Evolutionary conservation across 2,113 vertebrate genomes (phyloP), one percentile per base, ranked within the genome.

Genomic region (Otocyon megalotis): DNA sequence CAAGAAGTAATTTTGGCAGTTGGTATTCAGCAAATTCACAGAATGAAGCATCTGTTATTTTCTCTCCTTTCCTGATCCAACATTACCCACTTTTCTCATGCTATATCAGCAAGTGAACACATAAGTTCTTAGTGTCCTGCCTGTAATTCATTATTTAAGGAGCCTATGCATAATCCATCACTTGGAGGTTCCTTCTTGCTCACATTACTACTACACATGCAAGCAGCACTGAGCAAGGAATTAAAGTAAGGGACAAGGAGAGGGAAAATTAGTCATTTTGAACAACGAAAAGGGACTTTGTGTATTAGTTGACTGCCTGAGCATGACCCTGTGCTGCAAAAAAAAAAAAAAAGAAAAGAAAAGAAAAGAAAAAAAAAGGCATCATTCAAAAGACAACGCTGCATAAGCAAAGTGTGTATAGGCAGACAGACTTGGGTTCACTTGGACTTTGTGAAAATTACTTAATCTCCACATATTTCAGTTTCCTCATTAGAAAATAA

Each of bases 101-200:
- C 88, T 88, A 85, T 88, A 89, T 90, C 95, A 96, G 93, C 62
- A 92, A 83, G 72, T 94, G 53, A 96, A 71, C 88, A 96, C 81
- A 71, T 69, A 48, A 4, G 15, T 20, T 97, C 96, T 97, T 94
- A 97, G 32, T 81, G 14, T 84, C 88, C 35, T 69, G 56, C 85
- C n/a, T 90, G 26, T 95, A 88, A 90, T 94, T 43, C 79, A 94
- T 97, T 97, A 92, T 93, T 97, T 94, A 95, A 96, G 63, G 54
- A 62, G 69, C 54, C 96, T 94, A 96, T 80, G 35, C 88, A 94
- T 97, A 97, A 96, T 93, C 98, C 48, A 89, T 98, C 43, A 85
- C 77, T 4, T 58, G 48, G 67, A 71, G 37, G 28, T 62, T 67
- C 83, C 65, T 60, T 93, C 88, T 62, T 43, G 63, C 87, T 93